Base-by-base conservation (phyloP, 2,113 vertebrate genomes). In the Propithecus coquereli region DNA sequence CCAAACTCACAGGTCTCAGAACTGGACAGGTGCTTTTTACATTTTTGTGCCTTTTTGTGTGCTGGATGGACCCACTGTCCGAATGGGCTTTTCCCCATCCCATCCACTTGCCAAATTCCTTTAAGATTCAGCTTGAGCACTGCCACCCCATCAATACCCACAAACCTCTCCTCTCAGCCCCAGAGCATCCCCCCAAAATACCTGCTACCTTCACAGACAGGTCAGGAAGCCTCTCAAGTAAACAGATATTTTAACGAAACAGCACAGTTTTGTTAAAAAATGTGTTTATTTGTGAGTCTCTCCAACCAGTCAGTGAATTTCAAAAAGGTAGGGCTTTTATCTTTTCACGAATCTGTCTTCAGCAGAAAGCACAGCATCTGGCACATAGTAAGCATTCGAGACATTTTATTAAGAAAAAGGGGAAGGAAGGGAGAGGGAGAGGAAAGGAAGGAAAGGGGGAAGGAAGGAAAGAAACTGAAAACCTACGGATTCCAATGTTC, bases 401-500 rank as follows among this genome's bases (percentile, higher is more conserved):
- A 84, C 22, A 80, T 74, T 94, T 83, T n/a, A 74, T 47, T 22
- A 52, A 34, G 65, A 70, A 45, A 65, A 66, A 79, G 65, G 74
- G 34, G 40, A 82, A 68, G 25, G 18, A 37, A 40, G n/a, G 81
- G 17, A 80, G 37, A 17, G n/a, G 89, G 32, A 25, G 61, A 47
- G 77, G n/a, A 37, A 57, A 11, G 5, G 9, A 76, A 2, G 7
- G 17, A 23, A 5, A 20, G 13, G 16, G 13, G 52, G 17, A 32
- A 23, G 34, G 20, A 20, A 23, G 7, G 47, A 23, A 77, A 27
- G 17, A 61, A 90, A 71, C 47, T 8, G 47, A 85, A 97, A 59
- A 97, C 99, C 99, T 98, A 99, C 99, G 99, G 99, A 98, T 99
- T 99, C 99, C 99, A 99, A 98, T 99, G 99, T 71, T 99, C 99